Evolutionary conservation across 2,113 vertebrate genomes (phyloP), one percentile per base, ranked within the genome.

Genomic region (Corythornis madagascariensis): DNA sequence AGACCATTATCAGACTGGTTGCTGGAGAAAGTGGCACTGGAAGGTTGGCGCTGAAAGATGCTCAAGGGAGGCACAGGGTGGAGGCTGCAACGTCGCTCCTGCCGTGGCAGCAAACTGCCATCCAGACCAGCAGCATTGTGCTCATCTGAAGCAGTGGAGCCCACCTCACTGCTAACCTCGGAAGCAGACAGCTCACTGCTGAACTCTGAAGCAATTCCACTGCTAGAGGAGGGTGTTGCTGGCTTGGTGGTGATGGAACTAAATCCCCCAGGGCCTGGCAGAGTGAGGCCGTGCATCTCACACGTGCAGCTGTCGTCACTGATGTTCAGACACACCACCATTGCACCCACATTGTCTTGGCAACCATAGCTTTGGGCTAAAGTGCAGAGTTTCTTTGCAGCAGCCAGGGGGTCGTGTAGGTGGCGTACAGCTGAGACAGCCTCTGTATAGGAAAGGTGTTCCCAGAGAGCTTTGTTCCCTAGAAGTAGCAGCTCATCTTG

Each of bases 1-100:
- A 99, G 97, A 67, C 99, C 99, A 1, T 99, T 99, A 97, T 99
- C 99, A 22, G 99, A 99, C 85, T 99, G 99, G 93, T 99, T 99
- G 94, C 98, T 99, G 2, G 99, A 99, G 92, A 99, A 99, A 4
- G 98, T 98, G 6, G 99, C 98, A 88, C 97, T 98, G 40, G 99
- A 99, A 40, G 98, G 99, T 48, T 99, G 99, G 40, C 99, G 98
- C 96, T 99, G 99, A 89, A 99, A 99, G 13, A 98, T 88, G 57
- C 97, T 97, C 1, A 97, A 95, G 4, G 98, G 96, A 53, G 97
- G 97, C n/a, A 96, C 81, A 8, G 99, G 99, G 79, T 99, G 99
- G 6, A 99, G 97, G 89, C 98, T 99, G 78, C 99, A 99, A 42
- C 98, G 98, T 55, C 99, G 97, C 79, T 99, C 99, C 7, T 98